These are phyloP conservation scores for Polydrusus cervinus DNA, from an alignment of 2,888 invertebrate genomes.

Conservation along the genomic window DNA sequence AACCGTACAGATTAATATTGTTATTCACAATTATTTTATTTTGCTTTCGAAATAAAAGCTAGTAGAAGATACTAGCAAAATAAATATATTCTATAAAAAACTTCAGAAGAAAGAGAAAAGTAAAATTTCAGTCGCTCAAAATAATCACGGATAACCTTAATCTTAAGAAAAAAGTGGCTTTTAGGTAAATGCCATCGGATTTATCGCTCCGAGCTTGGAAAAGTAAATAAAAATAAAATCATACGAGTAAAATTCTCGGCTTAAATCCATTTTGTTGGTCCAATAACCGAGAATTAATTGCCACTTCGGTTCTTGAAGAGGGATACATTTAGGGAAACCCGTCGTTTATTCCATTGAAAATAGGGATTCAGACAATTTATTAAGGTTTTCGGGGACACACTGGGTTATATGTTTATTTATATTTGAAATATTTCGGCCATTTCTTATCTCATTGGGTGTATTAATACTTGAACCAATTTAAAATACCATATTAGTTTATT, in stretches of 20 bases:
- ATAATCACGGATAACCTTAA: background rate
- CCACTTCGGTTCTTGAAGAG: conserved; percentile 18
- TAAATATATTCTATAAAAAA: too few relatives aligned
- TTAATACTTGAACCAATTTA: background rate
- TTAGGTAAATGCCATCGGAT: background rate
- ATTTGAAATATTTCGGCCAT: background rate
- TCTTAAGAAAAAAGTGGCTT: background rate
- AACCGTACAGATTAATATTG: too few relatives aligned
- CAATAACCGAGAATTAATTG: conserved; percentile 22
- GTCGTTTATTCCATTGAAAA: conserved; percentile 15
- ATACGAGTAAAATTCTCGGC: conserved; percentile 13
- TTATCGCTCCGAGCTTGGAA: background rate
- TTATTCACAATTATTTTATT: too few relatives aligned
- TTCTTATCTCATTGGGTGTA: background rate
- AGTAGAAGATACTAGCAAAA: too few relatives aligned
- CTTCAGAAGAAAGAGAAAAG: background rate
- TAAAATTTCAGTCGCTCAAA: background rate
- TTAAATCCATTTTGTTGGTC: conserved; percentile 20
- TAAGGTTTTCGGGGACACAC: conserved; percentile 6
- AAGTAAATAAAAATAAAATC: conserved; percentile 17
- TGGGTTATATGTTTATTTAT: conserved; percentile 5
- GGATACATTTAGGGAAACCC: conserved; percentile 16
- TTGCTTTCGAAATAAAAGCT: too few relatives aligned
- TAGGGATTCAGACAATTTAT: conserved; percentile 21
- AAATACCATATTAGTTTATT: too few relatives aligned